These are phyloP conservation scores for Stegodyphus dumicola DNA, from an alignment of 1,140 invertebrate species.

Conservation along the genomic window DNA sequence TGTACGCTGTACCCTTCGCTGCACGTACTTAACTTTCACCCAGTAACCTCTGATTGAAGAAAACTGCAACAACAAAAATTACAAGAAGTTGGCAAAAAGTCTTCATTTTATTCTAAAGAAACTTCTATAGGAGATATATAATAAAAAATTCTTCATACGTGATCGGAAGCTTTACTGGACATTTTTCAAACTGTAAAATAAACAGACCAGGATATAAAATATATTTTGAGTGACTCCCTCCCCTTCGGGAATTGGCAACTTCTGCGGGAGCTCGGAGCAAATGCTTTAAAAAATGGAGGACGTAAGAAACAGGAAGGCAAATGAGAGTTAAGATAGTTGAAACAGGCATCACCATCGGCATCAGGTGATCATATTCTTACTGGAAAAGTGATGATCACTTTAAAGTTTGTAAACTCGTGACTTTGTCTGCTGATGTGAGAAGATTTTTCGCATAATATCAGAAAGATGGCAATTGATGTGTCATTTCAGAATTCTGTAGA, in stretches of 20 bases:
- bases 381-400: conserved; percentile 32
- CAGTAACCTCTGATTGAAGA: conserved; percentile 28
- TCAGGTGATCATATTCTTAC: conserved; percentile 25
- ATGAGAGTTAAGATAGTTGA: background rate
- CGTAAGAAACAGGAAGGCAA: background rate
- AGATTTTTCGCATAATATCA: no score
- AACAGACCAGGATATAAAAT: background rate
- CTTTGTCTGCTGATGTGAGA: background rate
- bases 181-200: conserved; percentile 4
- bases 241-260: no score
- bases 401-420: conserved; percentile 47
- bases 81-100: conserved; percentile 38
- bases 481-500: no score
- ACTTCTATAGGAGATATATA: conserved; percentile 43
- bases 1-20: background rate
- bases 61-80: conserved; percentile 47
- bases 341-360: conserved; percentile 28
- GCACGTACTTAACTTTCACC: conserved; percentile 51
- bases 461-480: no score
- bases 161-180: conserved; percentile 27
- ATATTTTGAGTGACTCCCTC: background rate
- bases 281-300: background rate
- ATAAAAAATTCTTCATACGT: conserved; percentile 44
- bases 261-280: no score
- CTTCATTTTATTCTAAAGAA: conserved; percentile 58